Evolutionary conservation across 1,140 invertebrate species (phyloP).

Genomic region (Oedothorax gibbosus): DNA sequence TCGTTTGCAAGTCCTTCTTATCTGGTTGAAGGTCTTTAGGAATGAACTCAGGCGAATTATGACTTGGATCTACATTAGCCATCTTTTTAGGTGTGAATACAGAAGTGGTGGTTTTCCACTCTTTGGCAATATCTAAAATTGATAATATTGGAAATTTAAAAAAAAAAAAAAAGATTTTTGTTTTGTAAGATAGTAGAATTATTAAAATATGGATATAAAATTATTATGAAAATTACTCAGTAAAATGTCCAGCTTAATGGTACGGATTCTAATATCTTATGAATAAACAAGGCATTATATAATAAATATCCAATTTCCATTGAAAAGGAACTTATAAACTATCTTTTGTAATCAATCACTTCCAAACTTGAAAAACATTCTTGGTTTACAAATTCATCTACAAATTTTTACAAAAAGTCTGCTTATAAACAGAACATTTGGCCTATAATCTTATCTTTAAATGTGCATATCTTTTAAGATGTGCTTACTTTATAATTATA

Average conservation of each 20-base stretch:
- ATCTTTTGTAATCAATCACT: conserved; percentile 46
- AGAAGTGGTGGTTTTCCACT: conserved; percentile 7
- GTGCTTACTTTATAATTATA: too few species aligned
- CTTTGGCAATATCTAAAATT: background rate
- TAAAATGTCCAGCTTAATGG: too few species aligned
- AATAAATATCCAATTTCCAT: background rate
- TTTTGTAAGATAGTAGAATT: too few species aligned
- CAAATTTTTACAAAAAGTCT: background rate
- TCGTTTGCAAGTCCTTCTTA: background rate
- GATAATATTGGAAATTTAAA: background rate
- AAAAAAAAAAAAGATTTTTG: too few species aligned
- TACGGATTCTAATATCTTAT: too few species aligned
- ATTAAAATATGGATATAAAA: too few species aligned
- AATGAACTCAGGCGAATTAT: background rate
- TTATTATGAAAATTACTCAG: too few species aligned
- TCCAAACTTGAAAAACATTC: conserved; percentile 45
- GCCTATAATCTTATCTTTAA: too few species aligned
- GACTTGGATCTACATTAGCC: background rate
- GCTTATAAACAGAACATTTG: background rate
- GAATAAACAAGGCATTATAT: background rate
- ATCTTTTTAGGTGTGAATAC: background rate
- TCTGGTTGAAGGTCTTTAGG: background rate
- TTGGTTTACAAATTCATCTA: conserved; percentile 49
- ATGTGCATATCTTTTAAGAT: too few species aligned
- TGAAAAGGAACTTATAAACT: conserved; percentile 45